Percentiles rank a stretch among this genome's conserved stretches.
Conservation (phyloP, 2,797 vertebrate genomes). For the Microhierax caerulescens region DNA sequence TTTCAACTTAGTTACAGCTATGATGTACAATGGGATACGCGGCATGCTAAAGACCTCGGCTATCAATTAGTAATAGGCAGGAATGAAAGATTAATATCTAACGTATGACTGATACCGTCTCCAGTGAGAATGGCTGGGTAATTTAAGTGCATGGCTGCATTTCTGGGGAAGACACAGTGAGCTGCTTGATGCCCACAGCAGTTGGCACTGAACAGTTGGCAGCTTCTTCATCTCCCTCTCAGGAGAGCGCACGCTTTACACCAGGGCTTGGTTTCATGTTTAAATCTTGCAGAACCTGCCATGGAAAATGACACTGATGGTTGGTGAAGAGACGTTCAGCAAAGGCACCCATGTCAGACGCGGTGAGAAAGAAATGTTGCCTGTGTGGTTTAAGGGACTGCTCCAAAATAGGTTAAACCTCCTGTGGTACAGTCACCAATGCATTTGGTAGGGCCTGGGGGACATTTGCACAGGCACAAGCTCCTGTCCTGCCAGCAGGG, state of each 20-base stretch:
- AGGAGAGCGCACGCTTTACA: slow-evolving; percentile 12
- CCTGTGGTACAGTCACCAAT: accelerated
- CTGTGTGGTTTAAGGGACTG: neutral
- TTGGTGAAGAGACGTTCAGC: neutral
- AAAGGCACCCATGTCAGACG: neutral
- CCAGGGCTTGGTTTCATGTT: slow-evolving; percentile 17
- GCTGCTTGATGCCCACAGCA: slow-evolving; percentile 37
- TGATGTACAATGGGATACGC: neutral
- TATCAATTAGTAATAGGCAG: slow-evolving; percentile 20
- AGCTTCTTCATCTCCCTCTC: slow-evolving; percentile 46
- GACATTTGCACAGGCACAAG: accelerated
- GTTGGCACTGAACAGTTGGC: slow-evolving; percentile 50
- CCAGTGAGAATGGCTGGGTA: neutral
- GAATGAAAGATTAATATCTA: slow-evolving; percentile 22
- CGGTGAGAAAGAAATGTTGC: neutral
- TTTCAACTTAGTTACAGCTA: neutral
- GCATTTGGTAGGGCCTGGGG: neutral
- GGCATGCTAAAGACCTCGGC: neutral
- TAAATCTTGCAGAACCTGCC: slow-evolving; percentile 12
- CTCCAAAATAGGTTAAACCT: neutral
- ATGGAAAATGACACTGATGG: slow-evolving; percentile 16
- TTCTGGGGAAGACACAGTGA: neutral
- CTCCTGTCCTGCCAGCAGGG: neutral
- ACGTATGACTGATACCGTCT: neutral
- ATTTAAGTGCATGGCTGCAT: neutral